phyloP scores from a whole-genome alignment of 2,113 vertebrate species.

The Phaethornis superciliosus region DNA sequence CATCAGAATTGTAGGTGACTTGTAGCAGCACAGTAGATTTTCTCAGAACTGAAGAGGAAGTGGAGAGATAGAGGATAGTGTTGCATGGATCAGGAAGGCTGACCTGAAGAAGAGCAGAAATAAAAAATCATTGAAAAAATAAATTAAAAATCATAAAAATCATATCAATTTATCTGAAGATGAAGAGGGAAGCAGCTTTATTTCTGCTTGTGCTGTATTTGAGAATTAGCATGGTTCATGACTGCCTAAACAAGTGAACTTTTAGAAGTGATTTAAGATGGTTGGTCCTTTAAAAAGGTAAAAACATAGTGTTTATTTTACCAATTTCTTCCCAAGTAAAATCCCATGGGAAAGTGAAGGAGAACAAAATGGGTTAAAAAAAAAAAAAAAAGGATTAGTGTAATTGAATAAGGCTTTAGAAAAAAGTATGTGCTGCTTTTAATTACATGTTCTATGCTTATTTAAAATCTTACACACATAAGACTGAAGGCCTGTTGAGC shows the following conservation, averaged over 20 bases:
- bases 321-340: not conserved
- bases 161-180: not conserved
- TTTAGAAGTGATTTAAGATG: not conserved
- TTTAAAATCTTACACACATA: accelerated
- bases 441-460: not conserved
- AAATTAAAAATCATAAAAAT: not conserved
- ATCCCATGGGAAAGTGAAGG: not conserved
- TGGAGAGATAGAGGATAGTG: not conserved
- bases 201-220: not conserved
- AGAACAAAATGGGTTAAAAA: not conserved
- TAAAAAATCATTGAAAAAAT: not conserved
- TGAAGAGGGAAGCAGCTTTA: not conserved
- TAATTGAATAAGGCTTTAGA: not conserved
- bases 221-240: not conserved
- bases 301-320: not conserved
- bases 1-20: not conserved
- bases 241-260: not conserved
- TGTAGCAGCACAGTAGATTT: not conserved
- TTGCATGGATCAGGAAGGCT: not conserved
- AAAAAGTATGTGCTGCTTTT: not conserved
- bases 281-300: not conserved
- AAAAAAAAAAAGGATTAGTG: not conserved
- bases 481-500: not conserved
- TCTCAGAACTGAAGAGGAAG: not conserved
- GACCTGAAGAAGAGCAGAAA: not conserved